Evolutionary conservation across 2,888 invertebrate species (phyloP).

Genomic region (Dasypogon diadema): DNA sequence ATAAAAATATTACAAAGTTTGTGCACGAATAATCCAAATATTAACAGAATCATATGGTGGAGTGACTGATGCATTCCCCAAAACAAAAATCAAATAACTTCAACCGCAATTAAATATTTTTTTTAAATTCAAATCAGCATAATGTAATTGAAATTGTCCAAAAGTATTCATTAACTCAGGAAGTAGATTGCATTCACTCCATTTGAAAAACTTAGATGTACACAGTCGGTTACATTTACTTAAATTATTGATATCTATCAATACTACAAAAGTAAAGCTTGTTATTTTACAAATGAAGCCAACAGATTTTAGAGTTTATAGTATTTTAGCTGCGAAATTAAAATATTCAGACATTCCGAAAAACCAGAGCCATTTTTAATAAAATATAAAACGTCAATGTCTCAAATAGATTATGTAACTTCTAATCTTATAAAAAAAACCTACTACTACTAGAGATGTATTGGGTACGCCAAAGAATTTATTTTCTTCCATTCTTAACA

Average conservation of each 20-base stretch:
- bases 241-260: constrained; percentile 15
- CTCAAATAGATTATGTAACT: not conserved
- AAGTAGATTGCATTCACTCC: constrained; percentile 3
- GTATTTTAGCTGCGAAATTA: constrained; percentile 5
- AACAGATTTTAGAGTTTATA: constrained; percentile 10
- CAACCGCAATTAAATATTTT: not conserved
- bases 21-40: not conserved
- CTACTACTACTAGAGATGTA: constrained; percentile 12
- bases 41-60: constrained; percentile 1
- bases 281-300: constrained; percentile 22
- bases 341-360: not conserved
- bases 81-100: constrained; percentile 17
- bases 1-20: not conserved
- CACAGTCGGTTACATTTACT: constrained; percentile 7
- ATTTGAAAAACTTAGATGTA: constrained; percentile 3
- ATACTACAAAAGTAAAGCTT: constrained; percentile 10
- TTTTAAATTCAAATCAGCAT: not conserved
- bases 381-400: constrained; percentile 12
- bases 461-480: constrained; percentile 3
- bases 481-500: constrained; percentile 21
- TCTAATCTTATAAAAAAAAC: constrained; percentile 12
- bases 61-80: constrained; percentile 18
- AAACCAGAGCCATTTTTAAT: not conserved
- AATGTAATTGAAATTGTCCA: not conserved
- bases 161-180: not conserved